Evolutionary conservation across 2,888 invertebrate genomes (phyloP).

Genomic region (Watsonalla cultraria): DNA sequence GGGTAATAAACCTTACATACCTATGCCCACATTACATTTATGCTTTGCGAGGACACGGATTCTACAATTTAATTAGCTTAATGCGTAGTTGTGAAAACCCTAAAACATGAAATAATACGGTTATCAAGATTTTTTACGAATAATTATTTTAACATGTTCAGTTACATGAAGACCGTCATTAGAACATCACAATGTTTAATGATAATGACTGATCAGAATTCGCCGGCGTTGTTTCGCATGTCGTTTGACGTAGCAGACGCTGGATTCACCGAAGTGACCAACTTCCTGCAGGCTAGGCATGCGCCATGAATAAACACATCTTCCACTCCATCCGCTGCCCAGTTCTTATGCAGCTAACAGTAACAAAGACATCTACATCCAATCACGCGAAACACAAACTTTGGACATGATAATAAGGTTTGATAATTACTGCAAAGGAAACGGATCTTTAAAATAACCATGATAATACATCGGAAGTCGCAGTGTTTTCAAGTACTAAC

Average conservation of each 20-base stretch:
- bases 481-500: slow-evolving; percentile 42
- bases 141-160: slow-evolving; percentile 20
- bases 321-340: slow-evolving; percentile 32
- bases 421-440: slow-evolving; percentile 15
- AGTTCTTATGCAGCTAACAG: slow-evolving; percentile 1
- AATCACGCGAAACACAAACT: neutral
- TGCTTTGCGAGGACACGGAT: slow-evolving; percentile 50
- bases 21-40: slow-evolving; percentile 53
- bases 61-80: slow-evolving; percentile 36
- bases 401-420: too few species aligned
- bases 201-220: slow-evolving; percentile 40
- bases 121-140: slow-evolving; percentile 21
- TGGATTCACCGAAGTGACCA: slow-evolving; percentile 60
- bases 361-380: neutral
- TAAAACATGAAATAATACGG: slow-evolving; percentile 20
- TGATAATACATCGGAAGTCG: slow-evolving; percentile 21
- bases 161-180: slow-evolving; percentile 15
- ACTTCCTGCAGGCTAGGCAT: slow-evolving; percentile 63
- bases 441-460: slow-evolving; percentile 7
- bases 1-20: slow-evolving; percentile 60
- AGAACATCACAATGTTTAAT: slow-evolving; percentile 24
- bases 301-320: slow-evolving; percentile 63
- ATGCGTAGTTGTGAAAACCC: slow-evolving; percentile 18
- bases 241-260: slow-evolving; percentile 39
- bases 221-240: slow-evolving; percentile 42